Evolutionary conservation across 1,140 invertebrate species (phyloP), one percentile per base, ranked within the genome.

Genomic region (Drosophila bocki): DNA sequence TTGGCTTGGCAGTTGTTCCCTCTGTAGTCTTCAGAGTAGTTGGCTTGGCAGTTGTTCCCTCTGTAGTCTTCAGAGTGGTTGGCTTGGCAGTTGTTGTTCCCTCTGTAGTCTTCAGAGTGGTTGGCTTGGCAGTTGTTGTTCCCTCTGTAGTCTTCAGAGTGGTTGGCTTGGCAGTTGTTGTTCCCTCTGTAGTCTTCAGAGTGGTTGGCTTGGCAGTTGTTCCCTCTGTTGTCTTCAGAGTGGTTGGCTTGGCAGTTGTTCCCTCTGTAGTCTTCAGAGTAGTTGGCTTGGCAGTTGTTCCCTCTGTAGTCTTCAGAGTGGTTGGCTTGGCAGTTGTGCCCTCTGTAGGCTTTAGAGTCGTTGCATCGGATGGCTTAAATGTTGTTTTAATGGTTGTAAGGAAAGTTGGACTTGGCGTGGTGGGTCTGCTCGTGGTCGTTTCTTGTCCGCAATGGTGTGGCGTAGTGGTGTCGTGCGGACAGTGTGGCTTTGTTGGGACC

Each of bases 331-430:
- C 45, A 0, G 35, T 50, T 2, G 68, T 71, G 26, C 12, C 17
- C 0, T 50, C 17, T 37, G 64, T 60, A 0, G 48, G 65, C 11
- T 63, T 56, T 11, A 9, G 0, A 1, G 74, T 76, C 5, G 37
- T 68, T 0, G 65, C 33, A 17, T 29, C 26, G 5, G 26, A 29
- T 29, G 61, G 17, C 17, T 42, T 42, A 1, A 19, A 33, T 1
- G 60, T 68, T 15, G 77, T 79, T 29, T 29, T 4, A 2, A 83
- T 48, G 0, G 80, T 82, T 0, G 75, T 83, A 13, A 64, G 13
- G 7, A 65, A 54, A 0, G 75, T 78, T 1, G 59, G 75, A 5
- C 9, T 78, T 8, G 26, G 53, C 2, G 79, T 60, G 3, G 80
- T 65, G 4, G 61, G 26, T 7, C 19, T 54, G 3, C 39, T 39